Conservation (phyloP, 2,797 vertebrate species). For the Centroberyx gerrardi region DNA sequence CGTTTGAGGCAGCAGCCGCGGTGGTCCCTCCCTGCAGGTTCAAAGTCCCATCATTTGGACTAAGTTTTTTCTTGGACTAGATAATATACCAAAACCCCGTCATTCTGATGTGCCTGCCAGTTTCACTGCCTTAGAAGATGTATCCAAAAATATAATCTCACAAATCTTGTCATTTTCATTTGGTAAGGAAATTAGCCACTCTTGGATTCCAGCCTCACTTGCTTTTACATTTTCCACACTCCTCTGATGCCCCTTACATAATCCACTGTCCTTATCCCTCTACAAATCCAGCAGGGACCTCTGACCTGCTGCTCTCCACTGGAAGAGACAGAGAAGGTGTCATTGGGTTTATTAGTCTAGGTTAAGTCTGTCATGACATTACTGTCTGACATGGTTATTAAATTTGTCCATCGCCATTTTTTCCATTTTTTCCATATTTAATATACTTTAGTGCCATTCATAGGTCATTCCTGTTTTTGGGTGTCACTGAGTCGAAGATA, state of each 20-base stretch:
- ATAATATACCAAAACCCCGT: too few species aligned
- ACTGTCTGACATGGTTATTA: not conserved
- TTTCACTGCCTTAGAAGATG: not conserved
- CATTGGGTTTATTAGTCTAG: not conserved
- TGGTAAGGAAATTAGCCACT: not conserved
- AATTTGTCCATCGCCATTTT: too few species aligned
- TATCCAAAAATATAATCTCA: not conserved
- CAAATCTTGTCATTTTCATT: not conserved
- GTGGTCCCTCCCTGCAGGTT: not conserved
- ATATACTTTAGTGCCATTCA: too few species aligned
- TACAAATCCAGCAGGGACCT: not conserved
- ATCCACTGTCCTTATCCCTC: not conserved
- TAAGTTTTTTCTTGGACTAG: too few species aligned
- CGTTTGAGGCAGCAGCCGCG: not conserved
- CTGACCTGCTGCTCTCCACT: not conserved
- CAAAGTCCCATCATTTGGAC: not conserved
- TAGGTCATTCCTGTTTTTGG: not conserved
- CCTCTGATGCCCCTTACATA: not conserved
- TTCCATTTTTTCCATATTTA: too few species aligned
- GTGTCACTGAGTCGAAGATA: not conserved
- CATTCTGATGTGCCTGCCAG: too few species aligned
- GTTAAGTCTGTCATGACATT: not conserved
- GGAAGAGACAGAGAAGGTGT: not conserved
- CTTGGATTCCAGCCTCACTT: not conserved
- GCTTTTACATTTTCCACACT: not conserved